These are phyloP conservation scores for Octodonta nipae DNA, from an alignment of 2,888 invertebrate species.

Conservation along the genomic window DNA sequence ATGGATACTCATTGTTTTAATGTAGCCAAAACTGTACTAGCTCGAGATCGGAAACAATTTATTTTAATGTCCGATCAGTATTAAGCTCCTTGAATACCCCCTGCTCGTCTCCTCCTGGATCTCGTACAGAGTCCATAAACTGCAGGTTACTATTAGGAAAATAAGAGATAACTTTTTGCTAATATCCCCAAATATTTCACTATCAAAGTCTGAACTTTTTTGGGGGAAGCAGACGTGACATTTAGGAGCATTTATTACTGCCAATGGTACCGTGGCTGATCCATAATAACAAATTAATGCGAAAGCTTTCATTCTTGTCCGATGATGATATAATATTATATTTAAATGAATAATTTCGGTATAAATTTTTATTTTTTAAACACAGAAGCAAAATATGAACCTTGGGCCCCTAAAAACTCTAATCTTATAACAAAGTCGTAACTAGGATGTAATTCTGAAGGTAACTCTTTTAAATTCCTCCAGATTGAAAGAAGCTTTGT, in stretches of 20 bases:
- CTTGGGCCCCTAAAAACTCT: neutral
- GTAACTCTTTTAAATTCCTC: too few species aligned
- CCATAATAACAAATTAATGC: too few species aligned
- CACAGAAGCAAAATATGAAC: conserved; percentile 1
- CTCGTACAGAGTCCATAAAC: neutral
- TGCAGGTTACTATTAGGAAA: neutral
- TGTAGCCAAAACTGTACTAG: conserved; percentile 1
- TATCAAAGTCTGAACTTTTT: conserved; percentile 1
- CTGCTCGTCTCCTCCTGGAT: neutral
- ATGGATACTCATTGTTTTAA: neutral
- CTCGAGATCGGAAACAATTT: neutral
- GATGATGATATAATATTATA: neutral
- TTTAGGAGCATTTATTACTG: conserved; percentile 1
- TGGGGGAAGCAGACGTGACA: neutral
- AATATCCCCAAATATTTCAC: conserved; percentile 1
- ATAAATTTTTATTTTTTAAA: neutral
- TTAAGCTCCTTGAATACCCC: neutral
- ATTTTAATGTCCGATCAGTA: conserved; percentile 1
- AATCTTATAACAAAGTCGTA: too few species aligned
- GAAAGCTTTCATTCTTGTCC: conserved; percentile 1
- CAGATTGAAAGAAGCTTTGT: too few species aligned
- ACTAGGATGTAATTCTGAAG: too few species aligned
- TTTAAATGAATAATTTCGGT: conserved; percentile 1
- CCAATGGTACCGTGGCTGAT: too few species aligned
- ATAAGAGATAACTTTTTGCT: neutral